phyloP scores from a whole-genome alignment of 2,113 vertebrate genomes.

The Rhipidura dahli region DNA sequence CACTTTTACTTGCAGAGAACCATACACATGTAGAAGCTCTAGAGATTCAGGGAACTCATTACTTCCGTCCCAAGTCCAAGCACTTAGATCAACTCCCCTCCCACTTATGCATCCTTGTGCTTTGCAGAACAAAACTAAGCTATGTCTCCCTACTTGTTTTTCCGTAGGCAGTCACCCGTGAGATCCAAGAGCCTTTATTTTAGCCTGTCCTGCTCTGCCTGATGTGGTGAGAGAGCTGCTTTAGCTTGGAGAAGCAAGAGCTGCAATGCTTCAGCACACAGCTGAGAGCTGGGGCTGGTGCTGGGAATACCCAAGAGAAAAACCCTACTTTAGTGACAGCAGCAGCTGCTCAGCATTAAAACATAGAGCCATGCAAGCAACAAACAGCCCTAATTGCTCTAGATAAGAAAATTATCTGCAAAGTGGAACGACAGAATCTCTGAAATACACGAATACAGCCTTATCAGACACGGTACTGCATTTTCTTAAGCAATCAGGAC shows the following conservation, averaged over 20 bases:
- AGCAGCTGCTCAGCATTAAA: background rate
- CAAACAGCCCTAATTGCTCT: background rate
- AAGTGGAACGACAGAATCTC: background rate
- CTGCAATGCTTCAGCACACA: background rate
- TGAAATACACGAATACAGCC: background rate
- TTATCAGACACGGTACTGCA: background rate
- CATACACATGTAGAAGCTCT: background rate
- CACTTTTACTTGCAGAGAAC: background rate
- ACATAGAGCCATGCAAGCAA: background rate
- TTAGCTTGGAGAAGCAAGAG: background rate
- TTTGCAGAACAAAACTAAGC: background rate
- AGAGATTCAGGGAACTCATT: background rate
- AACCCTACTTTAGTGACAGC: background rate
- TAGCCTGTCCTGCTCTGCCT: background rate
- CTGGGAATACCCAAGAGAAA: background rate
- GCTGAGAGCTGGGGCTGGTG: background rate
- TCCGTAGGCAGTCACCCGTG: background rate
- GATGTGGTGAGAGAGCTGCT: background rate
- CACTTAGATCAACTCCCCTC: background rate
- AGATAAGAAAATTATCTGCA: background rate
- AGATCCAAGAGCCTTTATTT: background rate
- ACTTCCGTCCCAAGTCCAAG: background rate
- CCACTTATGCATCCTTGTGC: background rate
- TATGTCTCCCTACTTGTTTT: background rate
- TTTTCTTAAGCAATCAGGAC: background rate